Evolutionary conservation across 2,113 vertebrate genomes (phyloP).

Genomic region (Colinus virginianus): DNA sequence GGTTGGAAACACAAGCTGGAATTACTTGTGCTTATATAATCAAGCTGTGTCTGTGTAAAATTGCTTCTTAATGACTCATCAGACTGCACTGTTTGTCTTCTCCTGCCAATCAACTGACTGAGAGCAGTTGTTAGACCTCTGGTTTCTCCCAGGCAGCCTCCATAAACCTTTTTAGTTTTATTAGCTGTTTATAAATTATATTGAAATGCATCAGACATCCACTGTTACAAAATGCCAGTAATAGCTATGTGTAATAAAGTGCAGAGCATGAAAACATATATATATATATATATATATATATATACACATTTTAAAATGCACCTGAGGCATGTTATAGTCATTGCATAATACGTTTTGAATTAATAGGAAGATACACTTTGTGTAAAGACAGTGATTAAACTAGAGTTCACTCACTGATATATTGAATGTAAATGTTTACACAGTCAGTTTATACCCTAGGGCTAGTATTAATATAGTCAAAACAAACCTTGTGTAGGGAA

Average conservation of each 20-base stretch:
- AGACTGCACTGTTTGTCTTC: slow-evolving; percentile 8
- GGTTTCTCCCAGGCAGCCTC: slow-evolving; percentile 33
- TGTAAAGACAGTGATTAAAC: not conserved
- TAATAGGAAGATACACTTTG: slow-evolving; percentile 56
- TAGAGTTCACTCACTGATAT: slow-evolving; percentile 16
- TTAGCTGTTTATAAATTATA: slow-evolving; percentile 60
- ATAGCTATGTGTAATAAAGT: slow-evolving; percentile 19
- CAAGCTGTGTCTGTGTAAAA: slow-evolving; percentile 32
- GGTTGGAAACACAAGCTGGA: not conserved
- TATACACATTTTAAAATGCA: slow-evolving; percentile 46
- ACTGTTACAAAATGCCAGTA: not conserved
- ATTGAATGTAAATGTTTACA: slow-evolving; percentile 63
- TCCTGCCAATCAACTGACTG: slow-evolving; percentile 2
- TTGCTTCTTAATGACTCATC: slow-evolving; percentile 54
- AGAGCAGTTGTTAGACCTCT: slow-evolving; percentile 32
- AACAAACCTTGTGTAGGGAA: slow-evolving; percentile 6
- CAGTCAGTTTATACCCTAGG: not conserved
- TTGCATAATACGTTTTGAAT: slow-evolving; percentile 52
- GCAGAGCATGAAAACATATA: not conserved
- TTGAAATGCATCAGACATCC: slow-evolving; percentile 33
- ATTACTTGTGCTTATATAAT: slow-evolving; percentile 24
- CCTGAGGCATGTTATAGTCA: slow-evolving; percentile 24
- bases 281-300: not conserved
- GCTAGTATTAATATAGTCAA: slow-evolving; percentile 1
- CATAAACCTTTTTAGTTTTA: slow-evolving; percentile 43